Evolutionary conservation across 2,888 invertebrate species (phyloP).

Genomic region (Micropterix aruncella): DNA sequence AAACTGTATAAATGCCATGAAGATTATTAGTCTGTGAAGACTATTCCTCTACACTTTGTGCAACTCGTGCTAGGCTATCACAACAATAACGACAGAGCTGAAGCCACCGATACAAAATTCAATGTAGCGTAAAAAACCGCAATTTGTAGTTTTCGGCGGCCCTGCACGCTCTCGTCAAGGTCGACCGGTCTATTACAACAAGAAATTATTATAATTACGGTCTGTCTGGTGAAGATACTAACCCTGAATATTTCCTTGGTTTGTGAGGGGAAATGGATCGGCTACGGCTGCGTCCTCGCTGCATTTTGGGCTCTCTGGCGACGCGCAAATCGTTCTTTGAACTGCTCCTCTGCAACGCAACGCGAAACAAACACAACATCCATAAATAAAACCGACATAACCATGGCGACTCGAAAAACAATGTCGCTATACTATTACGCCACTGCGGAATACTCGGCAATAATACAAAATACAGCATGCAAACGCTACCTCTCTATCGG

Average conservation of each 20-base stretch:
- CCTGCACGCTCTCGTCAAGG: no score
- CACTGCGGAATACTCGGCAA: no score
- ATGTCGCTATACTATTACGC: no score
- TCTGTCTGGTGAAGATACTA: constrained; percentile 16
- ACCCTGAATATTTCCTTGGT: constrained; percentile 36
- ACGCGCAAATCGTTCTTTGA: constrained; percentile 38
- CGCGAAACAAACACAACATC: constrained; percentile 13
- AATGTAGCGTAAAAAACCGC: no score
- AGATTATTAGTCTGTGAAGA: no score
- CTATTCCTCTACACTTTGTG: no score
- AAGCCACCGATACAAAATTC: no score
- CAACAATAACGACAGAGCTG: no score
- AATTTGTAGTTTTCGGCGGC: no score
- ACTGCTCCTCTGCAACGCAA: constrained; percentile 28
- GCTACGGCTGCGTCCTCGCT: constrained; percentile 34
- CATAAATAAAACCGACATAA: not conserved
- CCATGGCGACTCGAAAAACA: constrained; percentile 17
- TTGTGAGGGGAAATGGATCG: constrained; percentile 37
- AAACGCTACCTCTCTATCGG: constrained; percentile 36
- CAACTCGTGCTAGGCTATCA: no score
- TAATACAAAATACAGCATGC: constrained; percentile 12
- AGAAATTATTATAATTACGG: not conserved
- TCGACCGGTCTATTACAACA: no score
- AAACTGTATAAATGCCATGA: no score
- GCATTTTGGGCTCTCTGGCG: constrained; percentile 28